phyloP scores from a whole-genome alignment of 2,888 invertebrate species.

The Spilarctia lutea region DNA sequence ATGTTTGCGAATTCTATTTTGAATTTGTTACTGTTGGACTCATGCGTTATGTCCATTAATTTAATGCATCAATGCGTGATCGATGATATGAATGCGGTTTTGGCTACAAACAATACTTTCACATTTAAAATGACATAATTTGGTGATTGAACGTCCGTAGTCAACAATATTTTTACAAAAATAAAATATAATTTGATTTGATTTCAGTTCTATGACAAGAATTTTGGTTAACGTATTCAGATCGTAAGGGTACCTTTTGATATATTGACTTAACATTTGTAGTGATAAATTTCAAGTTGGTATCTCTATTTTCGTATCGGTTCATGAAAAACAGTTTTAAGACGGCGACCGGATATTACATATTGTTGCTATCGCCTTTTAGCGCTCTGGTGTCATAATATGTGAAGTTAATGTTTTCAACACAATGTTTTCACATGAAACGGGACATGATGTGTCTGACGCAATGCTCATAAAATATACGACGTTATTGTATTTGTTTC shows the following conservation, averaged over 20 bases:
- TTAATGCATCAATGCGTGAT: conserved; percentile 48
- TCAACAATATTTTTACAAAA: conserved; percentile 52
- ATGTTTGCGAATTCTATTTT: conserved; percentile 86
- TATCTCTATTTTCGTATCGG: conserved; percentile 55
- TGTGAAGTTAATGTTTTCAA: conserved; percentile 41
- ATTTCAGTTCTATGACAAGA: conserved; percentile 56
- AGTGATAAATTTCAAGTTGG: conserved; percentile 54
- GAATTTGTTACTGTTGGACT: conserved; percentile 71
- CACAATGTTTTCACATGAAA: conserved; percentile 38
- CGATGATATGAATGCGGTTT: conserved; percentile 34
- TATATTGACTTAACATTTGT: conserved; percentile 42
- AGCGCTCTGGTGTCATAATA: conserved; percentile 16
- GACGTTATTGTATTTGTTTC: conserved; percentile 47
- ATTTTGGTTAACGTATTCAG: conserved; percentile 42
- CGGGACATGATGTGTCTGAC: conserved; percentile 32
- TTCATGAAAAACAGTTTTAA: conserved; percentile 44
- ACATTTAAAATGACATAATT: conserved; percentile 31
- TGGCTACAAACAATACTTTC: conserved; percentile 18
- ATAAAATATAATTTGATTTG: conserved; percentile 46
- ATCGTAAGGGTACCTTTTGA: conserved; percentile 52
- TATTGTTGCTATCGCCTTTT: conserved; percentile 36
- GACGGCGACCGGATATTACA: conserved; percentile 60
- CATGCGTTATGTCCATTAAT: conserved; percentile 48
- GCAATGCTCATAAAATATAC: conserved; percentile 41
- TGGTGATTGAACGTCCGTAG: conserved; percentile 30